Evolutionary conservation across 2,888 invertebrate genomes (phyloP).

Genomic region (Drosophila trichaetosa): DNA sequence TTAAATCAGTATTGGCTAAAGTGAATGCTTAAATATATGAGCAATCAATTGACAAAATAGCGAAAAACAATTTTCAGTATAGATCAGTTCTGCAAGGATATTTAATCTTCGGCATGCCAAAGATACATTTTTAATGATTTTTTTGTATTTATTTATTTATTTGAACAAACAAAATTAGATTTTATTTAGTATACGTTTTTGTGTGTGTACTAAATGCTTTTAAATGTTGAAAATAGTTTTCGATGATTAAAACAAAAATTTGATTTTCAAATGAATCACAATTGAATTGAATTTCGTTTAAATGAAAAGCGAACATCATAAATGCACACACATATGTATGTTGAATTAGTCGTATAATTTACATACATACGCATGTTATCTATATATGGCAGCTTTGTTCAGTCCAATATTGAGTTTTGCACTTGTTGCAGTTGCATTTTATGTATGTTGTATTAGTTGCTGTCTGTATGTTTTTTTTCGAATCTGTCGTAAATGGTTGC

Average conservation of each 20-base stretch:
- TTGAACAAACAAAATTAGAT: constrained; percentile 52
- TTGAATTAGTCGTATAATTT: background rate
- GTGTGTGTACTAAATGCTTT: constrained; percentile 32
- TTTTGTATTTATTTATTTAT: constrained; percentile 9
- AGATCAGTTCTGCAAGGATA: constrained; percentile 27
- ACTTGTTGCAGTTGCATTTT: constrained; percentile 28
- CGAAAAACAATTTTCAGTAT: background rate
- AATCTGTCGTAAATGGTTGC: constrained; percentile 39
- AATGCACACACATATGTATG: constrained; percentile 32
- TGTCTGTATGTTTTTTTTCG: constrained; percentile 24
- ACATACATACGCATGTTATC: constrained; percentile 37
- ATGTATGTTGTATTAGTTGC: constrained; percentile 25
- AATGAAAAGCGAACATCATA: constrained; percentile 54
- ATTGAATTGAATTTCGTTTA: constrained; percentile 67
- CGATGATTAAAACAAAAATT: constrained; percentile 70
- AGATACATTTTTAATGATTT: constrained; percentile 8
- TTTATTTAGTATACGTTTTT: constrained; percentile 57
- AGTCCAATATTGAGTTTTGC: constrained; percentile 71
- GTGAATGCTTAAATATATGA: background rate
- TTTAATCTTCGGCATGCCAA: constrained; percentile 30
- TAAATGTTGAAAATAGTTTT: constrained; percentile 56
- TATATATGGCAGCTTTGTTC: constrained; percentile 73
- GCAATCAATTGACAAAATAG: background rate
- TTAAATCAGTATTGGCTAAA: background rate
- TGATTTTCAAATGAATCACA: constrained; percentile 75